A percentile compares a stretch with the other conserved stretches of the same genome.
phyloP scores from a whole-genome alignment of 2,797 vertebrate genomes.

The Sciurus vulgaris region DNA sequence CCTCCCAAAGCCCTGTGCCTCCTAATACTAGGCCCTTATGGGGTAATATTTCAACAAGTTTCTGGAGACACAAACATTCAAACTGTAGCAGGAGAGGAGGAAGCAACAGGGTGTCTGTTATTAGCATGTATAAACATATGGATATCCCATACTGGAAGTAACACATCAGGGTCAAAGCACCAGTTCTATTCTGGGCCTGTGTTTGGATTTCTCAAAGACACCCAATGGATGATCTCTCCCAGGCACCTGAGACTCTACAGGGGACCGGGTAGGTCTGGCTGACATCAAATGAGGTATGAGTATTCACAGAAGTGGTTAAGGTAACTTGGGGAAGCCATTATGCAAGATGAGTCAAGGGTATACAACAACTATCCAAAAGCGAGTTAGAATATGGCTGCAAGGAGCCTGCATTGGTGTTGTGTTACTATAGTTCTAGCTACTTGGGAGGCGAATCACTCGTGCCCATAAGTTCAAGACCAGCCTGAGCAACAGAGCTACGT shows the following conservation, averaged over 20 bases:
- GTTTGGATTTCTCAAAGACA: background rate
- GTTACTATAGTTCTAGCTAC: background rate
- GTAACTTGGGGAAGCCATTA: background rate
- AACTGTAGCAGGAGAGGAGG: background rate
- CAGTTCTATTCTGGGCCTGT: background rate
- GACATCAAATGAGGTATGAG: background rate
- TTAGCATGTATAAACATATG: background rate
- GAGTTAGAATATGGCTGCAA: background rate
- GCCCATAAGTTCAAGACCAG: background rate
- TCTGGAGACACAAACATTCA: background rate
- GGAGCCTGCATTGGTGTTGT: background rate
- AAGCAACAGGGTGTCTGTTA: background rate
- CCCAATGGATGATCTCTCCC: background rate
- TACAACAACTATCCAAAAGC: background rate
- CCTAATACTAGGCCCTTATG: background rate
- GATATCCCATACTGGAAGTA: background rate
- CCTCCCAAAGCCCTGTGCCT: background rate
- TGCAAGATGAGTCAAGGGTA: background rate
- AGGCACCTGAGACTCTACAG: background rate
- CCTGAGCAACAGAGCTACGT: background rate
- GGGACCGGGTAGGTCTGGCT: background rate
- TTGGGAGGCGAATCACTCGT: background rate
- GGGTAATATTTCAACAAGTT: background rate
- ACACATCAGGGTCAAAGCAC: background rate
- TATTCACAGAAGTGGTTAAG: background rate